Evolutionary conservation across 2,113 vertebrate genomes (phyloP).

Genomic region (Melanostigma gelatinosum): DNA sequence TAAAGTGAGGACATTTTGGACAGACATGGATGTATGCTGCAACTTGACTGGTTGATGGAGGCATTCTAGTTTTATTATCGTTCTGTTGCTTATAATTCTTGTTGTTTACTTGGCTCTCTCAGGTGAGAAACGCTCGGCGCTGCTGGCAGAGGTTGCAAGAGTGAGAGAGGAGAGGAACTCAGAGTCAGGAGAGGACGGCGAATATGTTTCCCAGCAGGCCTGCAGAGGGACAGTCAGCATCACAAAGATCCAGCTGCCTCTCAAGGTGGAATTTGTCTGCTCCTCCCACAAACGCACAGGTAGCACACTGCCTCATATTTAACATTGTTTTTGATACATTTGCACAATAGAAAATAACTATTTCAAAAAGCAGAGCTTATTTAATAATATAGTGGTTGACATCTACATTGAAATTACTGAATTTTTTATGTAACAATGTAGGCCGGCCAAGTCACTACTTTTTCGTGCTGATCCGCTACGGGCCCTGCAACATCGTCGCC

Average conservation of each 20-base stretch:
- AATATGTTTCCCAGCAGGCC: slow-evolving; percentile 60
- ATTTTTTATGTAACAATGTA: slow-evolving; percentile 18
- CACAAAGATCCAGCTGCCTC: slow-evolving; percentile 82
- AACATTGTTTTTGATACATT: too few species aligned
- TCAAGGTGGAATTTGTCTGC: slow-evolving; percentile 86
- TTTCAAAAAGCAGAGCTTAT: neutral
- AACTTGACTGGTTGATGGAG: neutral
- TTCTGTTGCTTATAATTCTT: neutral
- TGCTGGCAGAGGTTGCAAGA: slow-evolving; percentile 80
- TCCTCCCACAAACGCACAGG: slow-evolving; percentile 75
- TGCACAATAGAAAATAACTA: too few species aligned
- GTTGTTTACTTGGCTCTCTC: neutral
- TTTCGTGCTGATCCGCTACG: slow-evolving; percentile 84
- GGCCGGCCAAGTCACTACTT: slow-evolving; percentile 84
- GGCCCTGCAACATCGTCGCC: slow-evolving; percentile 81
- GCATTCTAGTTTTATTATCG: neutral
- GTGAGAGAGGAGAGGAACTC: slow-evolving; percentile 70
- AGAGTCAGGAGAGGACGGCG: slow-evolving; percentile 16
- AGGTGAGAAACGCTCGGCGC: slow-evolving; percentile 82
- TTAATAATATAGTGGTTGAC: neutral
- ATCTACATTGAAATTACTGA: neutral
- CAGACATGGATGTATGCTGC: too few species aligned
- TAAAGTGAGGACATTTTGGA: too few species aligned
- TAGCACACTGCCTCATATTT: slow-evolving; percentile 18
- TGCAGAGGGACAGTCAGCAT: slow-evolving; percentile 82